phyloP scores from a whole-genome alignment of 2,113 vertebrate species.

The Pyxicephalus adspersus region DNA sequence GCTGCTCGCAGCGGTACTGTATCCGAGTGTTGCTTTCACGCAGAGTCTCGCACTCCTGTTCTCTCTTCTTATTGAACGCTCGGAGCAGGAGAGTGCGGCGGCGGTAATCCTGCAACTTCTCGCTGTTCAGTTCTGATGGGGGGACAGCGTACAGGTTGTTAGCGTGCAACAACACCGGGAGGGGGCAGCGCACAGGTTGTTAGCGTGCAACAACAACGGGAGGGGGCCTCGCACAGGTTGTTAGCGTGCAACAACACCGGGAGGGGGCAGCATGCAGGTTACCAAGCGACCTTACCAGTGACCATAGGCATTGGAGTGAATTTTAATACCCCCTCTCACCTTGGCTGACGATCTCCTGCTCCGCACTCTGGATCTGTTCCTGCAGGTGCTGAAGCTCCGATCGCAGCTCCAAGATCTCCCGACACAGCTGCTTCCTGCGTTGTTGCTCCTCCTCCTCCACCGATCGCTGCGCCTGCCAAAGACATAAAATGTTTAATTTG shows the following conservation, averaged over 20 bases:
- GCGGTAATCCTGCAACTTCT: slow-evolving; percentile 58
- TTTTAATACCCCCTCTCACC: slow-evolving; percentile 71
- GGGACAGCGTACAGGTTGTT: not conserved
- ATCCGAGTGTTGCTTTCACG: slow-evolving; percentile 51
- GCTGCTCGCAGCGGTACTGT: slow-evolving; percentile 13
- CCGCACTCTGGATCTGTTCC: slow-evolving; percentile 73
- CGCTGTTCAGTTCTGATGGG: slow-evolving; percentile 47
- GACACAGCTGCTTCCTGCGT: slow-evolving; percentile 71
- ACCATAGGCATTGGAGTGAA: too few species aligned
- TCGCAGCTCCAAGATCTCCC: slow-evolving; percentile 69
- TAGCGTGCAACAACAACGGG: too few species aligned
- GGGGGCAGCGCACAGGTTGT: too few species aligned
- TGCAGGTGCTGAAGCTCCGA: slow-evolving; percentile 78
- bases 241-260: too few species aligned
- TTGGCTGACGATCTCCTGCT: slow-evolving; percentile 73
- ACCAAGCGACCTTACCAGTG: too few species aligned
- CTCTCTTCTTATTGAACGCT: slow-evolving; percentile 57
- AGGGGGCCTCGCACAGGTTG: not conserved
- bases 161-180: too few species aligned
- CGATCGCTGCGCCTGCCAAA: slow-evolving; percentile 63
- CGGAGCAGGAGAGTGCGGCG: slow-evolving; percentile 60
- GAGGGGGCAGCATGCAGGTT: too few species aligned
- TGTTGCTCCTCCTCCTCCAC: slow-evolving; percentile 67
- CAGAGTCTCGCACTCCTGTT: slow-evolving; percentile 58
- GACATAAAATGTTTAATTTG: not conserved